Evolutionary conservation across 2,113 vertebrate genomes (phyloP), one percentile per base, ranked within the genome.

Genomic region (Diadophis punctatus): DNA sequence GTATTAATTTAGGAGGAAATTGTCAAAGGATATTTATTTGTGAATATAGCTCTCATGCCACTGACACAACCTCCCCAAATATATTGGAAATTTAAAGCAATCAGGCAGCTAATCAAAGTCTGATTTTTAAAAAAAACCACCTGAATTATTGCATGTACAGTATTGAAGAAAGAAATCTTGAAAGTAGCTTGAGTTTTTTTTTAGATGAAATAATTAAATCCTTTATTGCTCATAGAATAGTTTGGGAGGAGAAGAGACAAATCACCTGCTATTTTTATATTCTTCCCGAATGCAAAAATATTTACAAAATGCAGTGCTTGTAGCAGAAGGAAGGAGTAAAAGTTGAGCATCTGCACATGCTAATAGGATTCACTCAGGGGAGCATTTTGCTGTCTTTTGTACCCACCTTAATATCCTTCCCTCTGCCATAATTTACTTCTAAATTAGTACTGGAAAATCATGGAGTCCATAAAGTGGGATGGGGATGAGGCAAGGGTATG

Each of bases 11-110:
- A 90, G 51, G 94, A 93, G n/a, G 9, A 49, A 9, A 43, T 94
- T 95, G 94, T 92, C 89, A 92, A 89, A 92, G 88, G 4, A 91
- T 25, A 0, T 11, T 93, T 55, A 94, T 90, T 95, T 95, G 51
- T 92, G 55, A 93, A 91, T 12, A 27, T 56, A 14, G 58, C 60
- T 90, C 16, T 90, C 60, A 34, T 0, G 1, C 43, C 43, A 85
- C 56, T 63, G 63, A 46, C 18, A 10, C 52, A 34, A 92, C 23
- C 5, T 93, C 84, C 91, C 93, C 43, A 51, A 49, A 91, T 91
- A 0, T 0, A 48, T 20, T 53, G 20, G 91, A 93, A 25, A 34
- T 3, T 93, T 12, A 0, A 0, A 92, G 74, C 51, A 86, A 2
- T 16, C 8, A 3, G 6, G 39, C 0, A 39, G 2, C 87, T 90